These are phyloP conservation scores for Sinocyclocheilus maitianheensis DNA, from an alignment of 2,113 vertebrate species.

Conservation along the genomic window DNA sequence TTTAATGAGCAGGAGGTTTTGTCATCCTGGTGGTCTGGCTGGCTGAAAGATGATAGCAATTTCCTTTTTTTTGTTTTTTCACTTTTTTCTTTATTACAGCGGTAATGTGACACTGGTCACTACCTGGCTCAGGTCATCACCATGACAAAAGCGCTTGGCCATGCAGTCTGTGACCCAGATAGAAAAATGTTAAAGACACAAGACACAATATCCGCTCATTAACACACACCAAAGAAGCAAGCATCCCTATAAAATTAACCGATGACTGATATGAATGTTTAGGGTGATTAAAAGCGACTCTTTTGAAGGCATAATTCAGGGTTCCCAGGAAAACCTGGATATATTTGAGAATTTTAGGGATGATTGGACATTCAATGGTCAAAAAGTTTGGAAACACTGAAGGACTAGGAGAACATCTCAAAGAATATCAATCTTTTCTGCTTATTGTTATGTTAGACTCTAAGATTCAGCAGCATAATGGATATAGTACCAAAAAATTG, in stretches of 20 bases:
- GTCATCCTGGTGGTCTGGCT: slow-evolving; percentile 18
- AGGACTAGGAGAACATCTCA: not conserved
- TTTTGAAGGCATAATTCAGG: not conserved
- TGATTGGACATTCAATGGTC: not conserved
- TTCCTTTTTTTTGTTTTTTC: not conserved
- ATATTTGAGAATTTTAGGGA: not conserved
- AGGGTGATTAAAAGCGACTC: slow-evolving; percentile 27
- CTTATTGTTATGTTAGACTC: not conserved
- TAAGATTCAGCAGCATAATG: too few relatives aligned
- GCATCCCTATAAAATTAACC: not conserved
- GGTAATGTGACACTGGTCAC: slow-evolving; percentile 43
- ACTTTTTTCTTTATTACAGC: slow-evolving; percentile 23
- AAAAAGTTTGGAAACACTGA: not conserved
- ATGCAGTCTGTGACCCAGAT: slow-evolving; percentile 39
- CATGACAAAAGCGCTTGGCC: slow-evolving; percentile 52
- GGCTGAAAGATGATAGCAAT: slow-evolving; percentile 30
- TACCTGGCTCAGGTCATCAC: slow-evolving; percentile 45
- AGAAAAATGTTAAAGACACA: slow-evolving; percentile 7
- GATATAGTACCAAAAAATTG: too few relatives aligned
- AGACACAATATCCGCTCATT: slow-evolving; percentile 8
- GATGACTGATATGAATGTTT: not conserved
- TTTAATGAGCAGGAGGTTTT: not conserved
- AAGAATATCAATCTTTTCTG: not conserved
- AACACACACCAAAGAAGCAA: slow-evolving; percentile 21
- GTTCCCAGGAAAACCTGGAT: slow-evolving; percentile 7